Percentiles rank a stretch among this genome's conserved stretches.
These are phyloP conservation scores for Babyrousa celebensis DNA, from an alignment of 2,797 vertebrate species.

Conservation along the genomic window DNA sequence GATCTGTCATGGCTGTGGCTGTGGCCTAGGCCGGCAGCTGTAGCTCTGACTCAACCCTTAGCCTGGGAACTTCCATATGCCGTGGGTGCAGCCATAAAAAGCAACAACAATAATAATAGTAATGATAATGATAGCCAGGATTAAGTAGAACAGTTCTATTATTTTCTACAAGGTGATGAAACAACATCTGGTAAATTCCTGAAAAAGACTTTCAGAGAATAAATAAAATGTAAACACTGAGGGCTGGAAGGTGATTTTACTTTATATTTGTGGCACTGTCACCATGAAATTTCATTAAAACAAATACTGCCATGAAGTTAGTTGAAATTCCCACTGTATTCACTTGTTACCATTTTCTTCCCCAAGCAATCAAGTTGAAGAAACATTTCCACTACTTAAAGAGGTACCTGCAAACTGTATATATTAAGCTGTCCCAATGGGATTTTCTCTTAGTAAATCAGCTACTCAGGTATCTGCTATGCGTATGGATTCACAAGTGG, in stretches of 20 bases:
- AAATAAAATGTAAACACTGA: constrained; percentile 60
- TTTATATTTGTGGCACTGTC: constrained; percentile 20
- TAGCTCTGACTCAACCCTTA: too few species aligned
- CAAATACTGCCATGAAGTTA: background rate
- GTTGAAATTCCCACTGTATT: constrained; percentile 47
- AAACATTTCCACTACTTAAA: constrained; percentile 22
- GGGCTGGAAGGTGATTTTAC: background rate
- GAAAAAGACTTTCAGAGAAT: constrained; percentile 12
- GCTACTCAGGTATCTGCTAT: constrained; percentile 71
- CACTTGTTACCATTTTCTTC: constrained; percentile 56
- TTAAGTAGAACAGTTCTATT: constrained; percentile 37
- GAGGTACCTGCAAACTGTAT: background rate
- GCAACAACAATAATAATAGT: constrained; percentile 14
- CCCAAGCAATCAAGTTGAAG: constrained; percentile 72
- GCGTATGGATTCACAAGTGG: constrained; percentile 66
- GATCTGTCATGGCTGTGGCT: too few species aligned
- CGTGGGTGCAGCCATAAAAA: too few species aligned
- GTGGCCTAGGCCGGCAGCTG: too few species aligned
- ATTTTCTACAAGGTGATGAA: constrained; percentile 57
- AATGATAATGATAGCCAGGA: background rate
- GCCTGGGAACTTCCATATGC: too few species aligned
- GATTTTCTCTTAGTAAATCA: constrained; percentile 83
- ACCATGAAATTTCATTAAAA: constrained; percentile 15
- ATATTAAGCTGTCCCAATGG: constrained; percentile 69
- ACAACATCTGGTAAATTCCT: constrained; percentile 23